Evolutionary conservation across 92 coral and sea anemone species (phyloP), one percentile per base, ranked within the genome.

Genomic region (Metridium senile): DNA sequence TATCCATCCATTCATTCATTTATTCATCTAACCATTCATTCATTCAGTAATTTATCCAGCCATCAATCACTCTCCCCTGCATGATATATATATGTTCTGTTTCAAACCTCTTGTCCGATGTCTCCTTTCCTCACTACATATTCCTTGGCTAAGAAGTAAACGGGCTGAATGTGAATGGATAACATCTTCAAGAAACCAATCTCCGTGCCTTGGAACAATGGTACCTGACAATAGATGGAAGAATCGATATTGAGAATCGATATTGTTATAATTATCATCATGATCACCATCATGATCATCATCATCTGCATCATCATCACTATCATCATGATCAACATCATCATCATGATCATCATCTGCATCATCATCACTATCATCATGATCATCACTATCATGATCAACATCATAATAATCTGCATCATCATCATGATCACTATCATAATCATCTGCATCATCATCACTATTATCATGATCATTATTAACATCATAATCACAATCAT

Each of bases 171-270:
- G 66, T 89, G 69, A 79, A 89, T 84, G 20, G 91, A 89, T 11
- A 92, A 66, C 97, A 89, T 92, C 89, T 92, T 92, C 78, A 89
- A 82, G 93, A 92, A 89, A 76, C 97, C 97, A 78, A 92, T 92
- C 74, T 92, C 97, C 9, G 93, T 92, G 52, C 80, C 90, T 69
- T 92, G 82, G 73, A 92, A 92, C 64, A 92, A 62, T 27, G 93
- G 97, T 68, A 92, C 97, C 97, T 92, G 74, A 8, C 28, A 7
- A 13, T n/a, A n/a, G n/a, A n/a, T n/a, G n/a, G n/a, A n/a, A n/a
- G n/a, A n/a, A n/a, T n/a, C n/a, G n/a, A n/a, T n/a, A n/a, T n/a
- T n/a, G n/a, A n/a, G n/a, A n/a, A n/a, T n/a, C n/a, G n/a, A n/a
- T n/a, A n/a, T n/a, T n/a, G n/a, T n/a, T n/a, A n/a, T n/a, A n/a